Evolutionary conservation across 2,888 invertebrate genomes (phyloP).

Genomic region (Drosophila quinaria): DNA sequence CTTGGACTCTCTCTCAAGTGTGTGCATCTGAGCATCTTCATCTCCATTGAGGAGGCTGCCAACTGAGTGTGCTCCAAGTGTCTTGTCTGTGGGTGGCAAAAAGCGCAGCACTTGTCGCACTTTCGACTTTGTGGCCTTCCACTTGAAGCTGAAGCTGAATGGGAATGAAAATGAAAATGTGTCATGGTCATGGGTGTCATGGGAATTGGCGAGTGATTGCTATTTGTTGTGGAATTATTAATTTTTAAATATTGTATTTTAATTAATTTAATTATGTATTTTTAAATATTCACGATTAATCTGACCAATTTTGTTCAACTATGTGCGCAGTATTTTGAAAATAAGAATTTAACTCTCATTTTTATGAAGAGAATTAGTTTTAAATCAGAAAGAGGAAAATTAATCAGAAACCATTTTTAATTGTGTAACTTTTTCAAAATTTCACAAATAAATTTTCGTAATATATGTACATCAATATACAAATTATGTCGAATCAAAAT

Average conservation of each 20-base stretch:
- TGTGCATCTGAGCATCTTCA: constrained; percentile 13
- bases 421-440: no score
- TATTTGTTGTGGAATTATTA: constrained; percentile 10
- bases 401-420: background rate
- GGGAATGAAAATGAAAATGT: background rate
- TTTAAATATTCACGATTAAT: no score
- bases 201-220: constrained; percentile 22
- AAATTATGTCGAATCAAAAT: background rate
- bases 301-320: no score
- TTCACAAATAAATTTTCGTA: no score
- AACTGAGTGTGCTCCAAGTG: constrained; percentile 9
- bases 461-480: no score
- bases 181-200: constrained; percentile 8
- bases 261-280: background rate
- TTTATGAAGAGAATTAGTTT: no score
- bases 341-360: no score
- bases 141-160: constrained; percentile 16
- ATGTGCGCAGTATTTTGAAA: no score
- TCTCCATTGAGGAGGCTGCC: constrained; percentile 5
- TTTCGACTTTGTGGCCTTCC: constrained; percentile 18
- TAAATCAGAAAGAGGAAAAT: background rate
- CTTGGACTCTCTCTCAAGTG: constrained; percentile 24
- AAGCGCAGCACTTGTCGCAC: constrained; percentile 35
- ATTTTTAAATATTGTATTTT: constrained; percentile 3
- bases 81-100: constrained; percentile 26